Evolutionary conservation across 2,888 invertebrate species (phyloP).

Genomic region (Chalcosyrphus nemorum): DNA sequence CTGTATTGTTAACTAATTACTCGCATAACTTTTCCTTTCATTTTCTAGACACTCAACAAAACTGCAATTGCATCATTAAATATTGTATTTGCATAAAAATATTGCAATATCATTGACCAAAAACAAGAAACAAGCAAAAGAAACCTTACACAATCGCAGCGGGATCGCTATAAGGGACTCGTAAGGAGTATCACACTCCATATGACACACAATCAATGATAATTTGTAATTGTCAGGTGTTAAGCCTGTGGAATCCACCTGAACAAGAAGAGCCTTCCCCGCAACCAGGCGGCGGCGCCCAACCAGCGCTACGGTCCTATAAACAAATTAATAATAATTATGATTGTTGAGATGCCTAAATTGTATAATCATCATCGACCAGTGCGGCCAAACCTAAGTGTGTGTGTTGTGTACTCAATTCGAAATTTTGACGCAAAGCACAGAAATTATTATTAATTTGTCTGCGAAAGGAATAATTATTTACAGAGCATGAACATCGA

Average conservation of each 20-base stretch:
- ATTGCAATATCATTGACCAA: slow-evolving; percentile 34
- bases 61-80: slow-evolving; percentile 69
- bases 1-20: slow-evolving; percentile 64
- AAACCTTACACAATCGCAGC: slow-evolving; percentile 43
- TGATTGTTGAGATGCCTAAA: slow-evolving; percentile 72
- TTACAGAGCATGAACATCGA: slow-evolving; percentile 26
- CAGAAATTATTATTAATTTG: slow-evolving; percentile 68
- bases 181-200: slow-evolving; percentile 59
- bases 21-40: slow-evolving; percentile 68
- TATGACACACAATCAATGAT: slow-evolving; percentile 72
- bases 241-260: slow-evolving; percentile 65
- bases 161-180: slow-evolving; percentile 52
- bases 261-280: slow-evolving; percentile 43
- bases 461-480: slow-evolving; percentile 64
- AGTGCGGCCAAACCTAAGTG: slow-evolving; percentile 4
- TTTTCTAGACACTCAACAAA: slow-evolving; percentile 49
- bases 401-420: slow-evolving; percentile 42
- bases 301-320: slow-evolving; percentile 42
- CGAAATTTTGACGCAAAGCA: slow-evolving; percentile 47
- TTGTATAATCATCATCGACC: slow-evolving; percentile 66
- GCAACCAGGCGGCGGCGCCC: slow-evolving; percentile 8
- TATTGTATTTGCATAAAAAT: slow-evolving; percentile 62
- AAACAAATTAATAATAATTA: slow-evolving; percentile 71
- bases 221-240: slow-evolving; percentile 73
- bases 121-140: not conserved